These are phyloP conservation scores for Gallinago solitaria DNA, from an alignment of 2,797 vertebrate species.

Conservation along the genomic window DNA sequence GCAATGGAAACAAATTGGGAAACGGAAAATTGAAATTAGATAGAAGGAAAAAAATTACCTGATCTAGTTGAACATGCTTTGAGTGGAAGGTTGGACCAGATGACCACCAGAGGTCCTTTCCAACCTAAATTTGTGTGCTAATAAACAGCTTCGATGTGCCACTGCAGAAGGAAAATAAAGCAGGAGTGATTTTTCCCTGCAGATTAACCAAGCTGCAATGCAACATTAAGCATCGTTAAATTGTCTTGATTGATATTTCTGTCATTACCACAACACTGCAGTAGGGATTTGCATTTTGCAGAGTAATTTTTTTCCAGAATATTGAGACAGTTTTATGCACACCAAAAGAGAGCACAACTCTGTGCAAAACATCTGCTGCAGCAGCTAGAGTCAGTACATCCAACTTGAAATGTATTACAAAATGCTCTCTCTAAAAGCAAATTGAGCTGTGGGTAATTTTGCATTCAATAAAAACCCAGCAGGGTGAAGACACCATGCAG, in stretches of 20 bases:
- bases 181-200: background rate
- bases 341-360: background rate
- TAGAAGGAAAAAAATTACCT: background rate
- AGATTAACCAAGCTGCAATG: background rate
- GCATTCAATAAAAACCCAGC: background rate
- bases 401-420: background rate
- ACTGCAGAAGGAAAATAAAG: background rate
- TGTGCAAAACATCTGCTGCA: background rate
- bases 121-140: background rate
- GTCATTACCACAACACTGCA: background rate
- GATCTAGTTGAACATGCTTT: background rate
- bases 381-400: background rate
- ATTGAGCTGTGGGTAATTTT: background rate
- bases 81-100: background rate
- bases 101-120: slow-evolving; percentile 13
- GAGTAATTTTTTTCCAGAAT: background rate
- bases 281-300: background rate
- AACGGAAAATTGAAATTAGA: background rate
- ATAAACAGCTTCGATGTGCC: background rate
- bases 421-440: background rate
- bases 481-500: background rate
- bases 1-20: background rate
- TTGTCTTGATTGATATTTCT: background rate
- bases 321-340: background rate
- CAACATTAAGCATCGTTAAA: background rate